A percentile compares a stretch with the other conserved stretches of the same genome.
phyloP scores from a whole-genome alignment of 2,797 vertebrate genomes.

The Diglossa cyanea region DNA sequence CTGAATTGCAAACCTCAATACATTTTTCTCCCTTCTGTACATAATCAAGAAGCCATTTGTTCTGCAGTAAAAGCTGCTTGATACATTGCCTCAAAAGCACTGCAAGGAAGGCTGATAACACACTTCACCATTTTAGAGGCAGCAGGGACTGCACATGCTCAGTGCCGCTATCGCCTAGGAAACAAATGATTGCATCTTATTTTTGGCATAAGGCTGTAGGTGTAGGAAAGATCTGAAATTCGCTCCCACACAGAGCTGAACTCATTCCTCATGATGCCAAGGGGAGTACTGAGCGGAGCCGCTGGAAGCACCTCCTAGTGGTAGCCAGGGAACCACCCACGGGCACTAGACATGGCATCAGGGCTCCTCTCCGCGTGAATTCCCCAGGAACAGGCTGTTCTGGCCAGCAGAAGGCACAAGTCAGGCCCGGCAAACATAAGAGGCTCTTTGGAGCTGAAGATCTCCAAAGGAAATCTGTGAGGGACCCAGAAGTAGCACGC shows the following conservation, averaged over 20 bases:
- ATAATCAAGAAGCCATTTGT: constrained; percentile 25
- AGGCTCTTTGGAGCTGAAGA: not conserved
- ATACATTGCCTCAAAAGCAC: not conserved
- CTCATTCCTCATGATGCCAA: constrained; percentile 45
- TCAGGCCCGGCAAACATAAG: not conserved
- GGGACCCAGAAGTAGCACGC: not conserved
- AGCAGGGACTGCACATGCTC: constrained; percentile 7
- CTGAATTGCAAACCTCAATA: not conserved
- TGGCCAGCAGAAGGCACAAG: not conserved
- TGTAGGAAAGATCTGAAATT: constrained; percentile 66
- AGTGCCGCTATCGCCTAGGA: constrained; percentile 64
- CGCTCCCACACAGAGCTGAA: constrained; percentile 42
- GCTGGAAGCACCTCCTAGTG: constrained; percentile 18
- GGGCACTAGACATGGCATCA: not conserved
- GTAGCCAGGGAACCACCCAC: constrained; percentile 43
- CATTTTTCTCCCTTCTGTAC: not conserved
- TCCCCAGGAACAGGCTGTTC: constrained; percentile 7
- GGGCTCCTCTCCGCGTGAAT: not conserved
- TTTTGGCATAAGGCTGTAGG: constrained; percentile 72
- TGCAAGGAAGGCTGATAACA: constrained; percentile 57
- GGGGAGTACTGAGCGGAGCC: not conserved
- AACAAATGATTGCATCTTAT: constrained; percentile 73
- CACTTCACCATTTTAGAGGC: constrained; percentile 41
- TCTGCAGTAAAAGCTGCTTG: not conserved
- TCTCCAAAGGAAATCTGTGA: not conserved